phyloP scores from a whole-genome alignment of 2,113 vertebrate species.

The Eclectus roratus region DNA sequence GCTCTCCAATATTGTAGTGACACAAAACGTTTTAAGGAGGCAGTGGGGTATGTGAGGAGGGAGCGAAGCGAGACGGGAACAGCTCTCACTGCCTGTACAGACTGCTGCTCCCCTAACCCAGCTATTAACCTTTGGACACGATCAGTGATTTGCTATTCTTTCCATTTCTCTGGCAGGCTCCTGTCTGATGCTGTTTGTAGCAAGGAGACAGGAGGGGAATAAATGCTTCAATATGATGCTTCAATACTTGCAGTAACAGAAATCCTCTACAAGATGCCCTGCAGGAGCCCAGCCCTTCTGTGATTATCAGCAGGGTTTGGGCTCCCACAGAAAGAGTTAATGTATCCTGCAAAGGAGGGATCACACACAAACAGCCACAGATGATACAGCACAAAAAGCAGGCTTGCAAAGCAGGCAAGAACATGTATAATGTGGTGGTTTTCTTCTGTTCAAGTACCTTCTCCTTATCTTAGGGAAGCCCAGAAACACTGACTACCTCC shows the following conservation, averaged over 20 bases:
- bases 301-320: rapidly evolving
- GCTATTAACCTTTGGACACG: neutral
- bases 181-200: neutral
- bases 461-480: neutral
- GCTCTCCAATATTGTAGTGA: neutral
- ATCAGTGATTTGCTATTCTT: neutral
- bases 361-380: rapidly evolving
- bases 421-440: rapidly evolving
- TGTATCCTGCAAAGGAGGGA: neutral
- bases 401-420: neutral
- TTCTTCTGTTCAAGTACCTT: neutral
- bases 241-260: rapidly evolving
- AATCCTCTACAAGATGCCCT: rapidly evolving
- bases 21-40: neutral
- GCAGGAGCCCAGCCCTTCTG: rapidly evolving
- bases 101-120: neutral
- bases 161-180: neutral
- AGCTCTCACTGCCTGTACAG: neutral
- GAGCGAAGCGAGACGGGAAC: neutral
- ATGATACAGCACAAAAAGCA: neutral
- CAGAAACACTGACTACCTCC: neutral
- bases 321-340: rapidly evolving
- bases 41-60: neutral
- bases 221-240: neutral
- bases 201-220: neutral